These are phyloP conservation scores for Drosophila kanekoi DNA, from an alignment of 2,888 invertebrate genomes.

Conservation along the genomic window DNA sequence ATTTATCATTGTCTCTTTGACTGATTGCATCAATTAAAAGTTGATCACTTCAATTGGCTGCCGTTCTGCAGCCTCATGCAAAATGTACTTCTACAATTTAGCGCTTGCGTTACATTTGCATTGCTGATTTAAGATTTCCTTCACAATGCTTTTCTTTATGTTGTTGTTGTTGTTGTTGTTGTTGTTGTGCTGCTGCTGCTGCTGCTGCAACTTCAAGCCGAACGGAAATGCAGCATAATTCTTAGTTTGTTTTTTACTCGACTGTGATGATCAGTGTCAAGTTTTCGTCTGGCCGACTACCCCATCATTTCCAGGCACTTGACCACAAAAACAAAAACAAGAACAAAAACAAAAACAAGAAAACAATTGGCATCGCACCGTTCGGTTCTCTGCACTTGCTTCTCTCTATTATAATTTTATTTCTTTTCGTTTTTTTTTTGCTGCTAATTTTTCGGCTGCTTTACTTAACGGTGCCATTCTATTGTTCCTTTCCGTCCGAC, in stretches of 20 bases:
- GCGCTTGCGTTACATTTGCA: slow-evolving; percentile 57
- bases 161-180: too few species aligned
- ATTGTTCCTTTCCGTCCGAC: slow-evolving; percentile 61
- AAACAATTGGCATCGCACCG: slow-evolving; percentile 44
- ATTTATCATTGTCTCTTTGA: slow-evolving; percentile 35
- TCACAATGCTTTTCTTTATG: slow-evolving; percentile 34
- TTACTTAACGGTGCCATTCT: slow-evolving; percentile 70
- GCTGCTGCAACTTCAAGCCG: slow-evolving; percentile 33
- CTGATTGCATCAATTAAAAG: slow-evolving; percentile 75
- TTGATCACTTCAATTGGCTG: slow-evolving; percentile 71
- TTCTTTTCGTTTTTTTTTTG: slow-evolving; percentile 25
- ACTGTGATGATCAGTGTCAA: slow-evolving; percentile 84
- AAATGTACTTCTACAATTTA: slow-evolving; percentile 43
- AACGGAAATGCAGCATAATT: slow-evolving; percentile 78
- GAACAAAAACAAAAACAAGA: slow-evolving; percentile 1
- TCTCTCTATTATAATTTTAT: slow-evolving; percentile 1
- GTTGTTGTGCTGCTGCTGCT: background rate
- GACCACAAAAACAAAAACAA: slow-evolving; percentile 57
- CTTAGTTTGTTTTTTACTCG: slow-evolving; percentile 61
- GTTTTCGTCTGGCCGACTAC: slow-evolving; percentile 73
- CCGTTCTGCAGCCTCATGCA: slow-evolving; percentile 3
- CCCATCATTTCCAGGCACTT: slow-evolving; percentile 71
- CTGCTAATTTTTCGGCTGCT: slow-evolving; percentile 65
- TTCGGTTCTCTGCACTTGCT: slow-evolving; percentile 42
- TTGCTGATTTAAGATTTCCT: slow-evolving; percentile 79